Conservation (phyloP, 1,140 invertebrate genomes). For the Aplysia californica region DNA sequence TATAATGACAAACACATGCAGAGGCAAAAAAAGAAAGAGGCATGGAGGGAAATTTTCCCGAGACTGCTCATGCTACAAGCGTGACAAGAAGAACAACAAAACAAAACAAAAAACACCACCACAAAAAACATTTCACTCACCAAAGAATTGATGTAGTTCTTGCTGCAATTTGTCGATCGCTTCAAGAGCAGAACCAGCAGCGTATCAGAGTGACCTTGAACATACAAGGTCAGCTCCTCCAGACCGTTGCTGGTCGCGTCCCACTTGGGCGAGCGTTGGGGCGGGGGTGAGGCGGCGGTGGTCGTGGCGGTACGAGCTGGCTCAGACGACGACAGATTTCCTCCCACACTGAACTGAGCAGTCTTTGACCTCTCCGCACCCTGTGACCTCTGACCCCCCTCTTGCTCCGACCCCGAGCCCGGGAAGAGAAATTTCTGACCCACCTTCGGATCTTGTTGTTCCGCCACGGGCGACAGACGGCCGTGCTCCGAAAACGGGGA, state of each 20-base stretch:
- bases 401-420: not conserved
- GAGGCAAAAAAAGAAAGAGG: not conserved
- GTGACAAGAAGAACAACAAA: not conserved
- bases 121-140: slow-evolving; percentile 33
- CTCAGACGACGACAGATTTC: slow-evolving; percentile 15
- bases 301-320: slow-evolving; percentile 14
- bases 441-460: too few species aligned
- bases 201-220: slow-evolving; percentile 54
- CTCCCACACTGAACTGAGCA: not conserved
- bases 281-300: not conserved
- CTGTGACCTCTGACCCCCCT: not conserved
- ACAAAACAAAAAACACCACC: not conserved
- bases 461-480: not conserved
- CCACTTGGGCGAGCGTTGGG: not conserved
- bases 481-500: slow-evolving; percentile 17
- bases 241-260: slow-evolving; percentile 26
- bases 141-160: slow-evolving; percentile 33
- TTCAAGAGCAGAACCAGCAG: slow-evolving; percentile 47
- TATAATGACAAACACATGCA: not conserved
- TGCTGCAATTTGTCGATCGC: slow-evolving; percentile 14
- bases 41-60: too few species aligned
- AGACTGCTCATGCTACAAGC: not conserved
- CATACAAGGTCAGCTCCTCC: slow-evolving; percentile 42
- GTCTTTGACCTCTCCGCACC: not conserved
- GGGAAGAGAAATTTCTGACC: too few species aligned